Conservation (phyloP, 2,797 vertebrate species). For the Ictinia mississippiensis region DNA sequence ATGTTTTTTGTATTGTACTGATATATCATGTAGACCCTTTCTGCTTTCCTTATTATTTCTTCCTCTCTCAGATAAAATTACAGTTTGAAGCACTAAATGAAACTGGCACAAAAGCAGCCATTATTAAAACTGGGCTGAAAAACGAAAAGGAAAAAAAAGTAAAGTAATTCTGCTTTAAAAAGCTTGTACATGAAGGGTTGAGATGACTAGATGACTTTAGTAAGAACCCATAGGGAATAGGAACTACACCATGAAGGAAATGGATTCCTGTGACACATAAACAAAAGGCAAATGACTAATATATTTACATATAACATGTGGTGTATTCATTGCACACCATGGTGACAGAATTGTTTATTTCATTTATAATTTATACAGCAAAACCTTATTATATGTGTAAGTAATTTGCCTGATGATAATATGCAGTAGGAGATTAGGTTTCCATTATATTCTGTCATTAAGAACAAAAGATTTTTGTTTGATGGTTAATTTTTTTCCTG, state of each 20-base stretch:
- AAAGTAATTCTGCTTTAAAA: constrained; percentile 72
- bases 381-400: constrained; percentile 83
- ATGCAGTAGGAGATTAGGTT: constrained; percentile 72
- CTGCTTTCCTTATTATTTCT: constrained; percentile 59
- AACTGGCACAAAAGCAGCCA: constrained; percentile 70
- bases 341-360: constrained; percentile 81
- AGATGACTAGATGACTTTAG: constrained; percentile 71
- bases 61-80: constrained; percentile 65
- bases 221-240: constrained; percentile 69
- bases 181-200: constrained; percentile 56
- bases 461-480: constrained; percentile 72
- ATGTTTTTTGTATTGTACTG: constrained; percentile 70
- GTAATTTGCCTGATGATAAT: constrained; percentile 80
- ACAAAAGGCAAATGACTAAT: constrained; percentile 82
- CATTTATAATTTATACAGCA: constrained; percentile 82
- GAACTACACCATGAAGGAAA: constrained; percentile 72
- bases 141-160: neutral
- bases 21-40: constrained; percentile 67
- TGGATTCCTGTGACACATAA: constrained; percentile 78
- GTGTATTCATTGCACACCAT: constrained; percentile 77
- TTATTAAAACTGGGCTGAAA: constrained; percentile 75
- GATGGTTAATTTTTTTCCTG: constrained; percentile 51
- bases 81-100: constrained; percentile 70
- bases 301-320: constrained; percentile 83
- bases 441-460: constrained; percentile 76